Percentiles rank a stretch among this genome's conserved stretches.
Conservation (phyloP, 2,888 invertebrate species). For the Balanococcus diminutus region DNA sequence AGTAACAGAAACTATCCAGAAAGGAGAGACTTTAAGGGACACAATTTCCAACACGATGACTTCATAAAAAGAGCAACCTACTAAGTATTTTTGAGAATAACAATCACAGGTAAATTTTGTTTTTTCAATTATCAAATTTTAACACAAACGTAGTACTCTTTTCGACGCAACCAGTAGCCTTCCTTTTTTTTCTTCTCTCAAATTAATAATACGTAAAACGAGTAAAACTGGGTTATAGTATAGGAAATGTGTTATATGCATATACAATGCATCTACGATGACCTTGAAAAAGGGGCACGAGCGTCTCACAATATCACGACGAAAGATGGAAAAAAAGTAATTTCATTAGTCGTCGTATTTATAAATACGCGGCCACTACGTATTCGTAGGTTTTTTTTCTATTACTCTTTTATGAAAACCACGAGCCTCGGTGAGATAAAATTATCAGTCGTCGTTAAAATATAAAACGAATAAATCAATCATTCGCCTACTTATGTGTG, state of each 20-base stretch:
- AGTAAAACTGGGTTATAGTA: constrained; percentile 31
- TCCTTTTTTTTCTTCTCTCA: neutral
- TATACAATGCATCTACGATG: constrained; percentile 25
- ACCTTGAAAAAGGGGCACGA: constrained; percentile 42
- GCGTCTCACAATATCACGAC: constrained; percentile 20
- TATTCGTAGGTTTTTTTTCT: neutral
- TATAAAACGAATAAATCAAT: constrained; percentile 31
- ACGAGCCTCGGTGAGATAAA: constrained; percentile 12
- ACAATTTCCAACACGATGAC: no score
- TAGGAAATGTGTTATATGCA: constrained; percentile 14
- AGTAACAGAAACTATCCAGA: no score
- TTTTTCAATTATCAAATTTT: no score
- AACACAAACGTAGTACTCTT: neutral
- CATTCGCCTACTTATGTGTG: neutral
- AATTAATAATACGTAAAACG: constrained; percentile 40
- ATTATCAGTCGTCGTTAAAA: constrained; percentile 35
- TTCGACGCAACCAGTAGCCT: neutral
- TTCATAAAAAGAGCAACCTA: no score
- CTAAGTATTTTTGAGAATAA: no score
- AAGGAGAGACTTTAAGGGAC: no score
- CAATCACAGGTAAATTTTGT: no score
- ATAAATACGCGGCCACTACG: neutral
- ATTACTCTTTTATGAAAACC: neutral
- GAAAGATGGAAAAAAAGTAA: constrained; percentile 21
- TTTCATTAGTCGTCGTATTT: constrained; percentile 15